A percentile compares a stretch with the other conserved stretches of the same genome.
These are phyloP conservation scores for Sorex fumeus DNA, from an alignment of 2,113 vertebrate genomes.

Conservation along the genomic window DNA sequence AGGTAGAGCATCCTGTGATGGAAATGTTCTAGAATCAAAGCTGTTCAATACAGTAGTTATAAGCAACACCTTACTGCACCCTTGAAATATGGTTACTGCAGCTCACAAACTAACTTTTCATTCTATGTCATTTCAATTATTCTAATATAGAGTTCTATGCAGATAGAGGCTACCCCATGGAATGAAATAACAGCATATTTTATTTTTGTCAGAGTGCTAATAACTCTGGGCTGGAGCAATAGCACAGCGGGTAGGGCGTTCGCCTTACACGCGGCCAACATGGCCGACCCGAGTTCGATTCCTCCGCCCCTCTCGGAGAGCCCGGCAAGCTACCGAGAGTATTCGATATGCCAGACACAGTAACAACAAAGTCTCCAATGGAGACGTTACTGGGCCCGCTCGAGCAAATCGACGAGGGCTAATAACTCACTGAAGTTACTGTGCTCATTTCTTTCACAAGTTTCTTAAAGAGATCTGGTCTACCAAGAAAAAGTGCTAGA, in stretches of 20 bases:
- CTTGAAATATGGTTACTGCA: not conserved
- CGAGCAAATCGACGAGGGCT: no score
- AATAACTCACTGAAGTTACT: not conserved
- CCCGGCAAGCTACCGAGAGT: no score
- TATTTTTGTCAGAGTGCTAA: not conserved
- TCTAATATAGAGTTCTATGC: not conserved
- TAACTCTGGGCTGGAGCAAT: no score
- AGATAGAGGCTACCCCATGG: not conserved
- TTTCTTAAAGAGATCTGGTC: not conserved
- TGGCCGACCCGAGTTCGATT: no score
- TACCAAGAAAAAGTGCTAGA: conserved; percentile 2
- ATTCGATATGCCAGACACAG: no score
- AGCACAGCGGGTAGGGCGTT: no score
- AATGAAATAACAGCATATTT: conserved; percentile 12
- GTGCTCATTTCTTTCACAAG: not conserved
- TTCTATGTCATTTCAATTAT: conserved; percentile 12
- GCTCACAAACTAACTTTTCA: not conserved
- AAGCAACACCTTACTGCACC: not conserved
- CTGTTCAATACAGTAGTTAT: not conserved
- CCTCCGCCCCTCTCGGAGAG: no score
- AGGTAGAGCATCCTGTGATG: not conserved
- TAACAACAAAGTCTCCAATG: no score
- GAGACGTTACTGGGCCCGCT: no score
- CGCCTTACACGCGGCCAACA: no score
- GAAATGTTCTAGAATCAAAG: not conserved